Percentiles rank a stretch among this genome's conserved stretches.
These are phyloP conservation scores for Sycobia sp. DNA, from an alignment of 1,140 invertebrate genomes.

Conservation along the genomic window DNA sequence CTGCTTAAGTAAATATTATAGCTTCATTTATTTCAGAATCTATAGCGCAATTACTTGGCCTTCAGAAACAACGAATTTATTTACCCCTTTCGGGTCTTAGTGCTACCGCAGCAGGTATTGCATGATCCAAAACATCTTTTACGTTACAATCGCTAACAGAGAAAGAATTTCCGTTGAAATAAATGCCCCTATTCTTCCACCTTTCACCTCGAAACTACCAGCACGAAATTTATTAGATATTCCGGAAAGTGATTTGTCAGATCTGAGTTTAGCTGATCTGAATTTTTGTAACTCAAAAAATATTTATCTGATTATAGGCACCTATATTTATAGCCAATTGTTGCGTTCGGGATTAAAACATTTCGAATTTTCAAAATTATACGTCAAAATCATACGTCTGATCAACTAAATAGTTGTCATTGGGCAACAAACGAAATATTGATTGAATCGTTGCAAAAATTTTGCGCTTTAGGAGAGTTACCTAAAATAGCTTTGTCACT, in stretches of 20 bases:
- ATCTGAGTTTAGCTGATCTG: slow-evolving; percentile 28
- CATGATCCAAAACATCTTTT: background rate
- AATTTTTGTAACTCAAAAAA: slow-evolving; percentile 3
- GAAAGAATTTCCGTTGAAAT: background rate
- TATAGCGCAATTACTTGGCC: background rate
- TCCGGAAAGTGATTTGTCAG: too few species aligned
- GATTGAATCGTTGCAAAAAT: slow-evolving; percentile 19
- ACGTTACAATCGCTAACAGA: background rate
- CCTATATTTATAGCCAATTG: slow-evolving; percentile 26
- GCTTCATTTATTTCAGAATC: background rate
- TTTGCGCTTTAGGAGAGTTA: slow-evolving; percentile 33
- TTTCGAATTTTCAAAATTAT: too few species aligned
- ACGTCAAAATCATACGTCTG: too few species aligned
- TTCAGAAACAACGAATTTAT: background rate
- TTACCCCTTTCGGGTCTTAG: background rate
- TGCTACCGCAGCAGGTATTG: background rate
- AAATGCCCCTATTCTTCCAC: background rate
- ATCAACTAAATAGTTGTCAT: too few species aligned
- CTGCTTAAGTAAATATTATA: too few species aligned
- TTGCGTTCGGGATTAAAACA: slow-evolving; percentile 7
- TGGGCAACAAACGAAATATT: background rate
- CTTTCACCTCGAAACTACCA: background rate
- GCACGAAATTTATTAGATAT: too few species aligned
- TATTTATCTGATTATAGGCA: slow-evolving; percentile 32
- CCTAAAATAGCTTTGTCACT: background rate